A percentile compares a stretch with the other conserved stretches of the same genome.
Conservation (phyloP, 1,140 invertebrate genomes). For the Venturia canescens region DNA sequence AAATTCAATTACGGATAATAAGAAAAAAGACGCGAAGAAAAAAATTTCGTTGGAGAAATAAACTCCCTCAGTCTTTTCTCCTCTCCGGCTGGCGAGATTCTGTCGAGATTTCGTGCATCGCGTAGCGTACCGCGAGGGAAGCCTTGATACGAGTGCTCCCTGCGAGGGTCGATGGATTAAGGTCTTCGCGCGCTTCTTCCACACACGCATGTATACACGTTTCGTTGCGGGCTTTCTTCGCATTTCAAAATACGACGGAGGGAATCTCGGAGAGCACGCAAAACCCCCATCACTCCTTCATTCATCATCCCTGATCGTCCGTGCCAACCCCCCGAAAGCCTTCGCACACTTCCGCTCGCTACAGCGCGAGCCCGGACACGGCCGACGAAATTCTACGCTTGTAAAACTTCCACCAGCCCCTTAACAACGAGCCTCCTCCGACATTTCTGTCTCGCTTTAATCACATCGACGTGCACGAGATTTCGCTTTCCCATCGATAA, state of each 20-base stretch:
- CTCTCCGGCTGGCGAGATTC: not conserved
- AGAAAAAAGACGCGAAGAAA: too few species aligned
- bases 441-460: conserved; percentile 46
- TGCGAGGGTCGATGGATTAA: conserved; percentile 36
- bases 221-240: conserved; percentile 50
- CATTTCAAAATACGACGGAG: conserved; percentile 47
- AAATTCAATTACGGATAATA: too few species aligned
- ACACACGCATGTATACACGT: conserved; percentile 1
- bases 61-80: not conserved
- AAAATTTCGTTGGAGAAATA: too few species aligned
- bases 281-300: conserved; percentile 74
- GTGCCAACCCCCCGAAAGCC: conserved; percentile 47
- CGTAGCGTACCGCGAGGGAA: not conserved
- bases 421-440: not conserved
- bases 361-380: not conserved
- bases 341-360: conserved; percentile 49
- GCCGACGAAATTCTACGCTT: conserved; percentile 35
- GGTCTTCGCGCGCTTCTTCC: conserved; percentile 40
- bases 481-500: conserved; percentile 40
- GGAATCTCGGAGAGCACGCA: conserved; percentile 63
- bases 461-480: conserved; percentile 50
- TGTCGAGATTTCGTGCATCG: conserved; percentile 10
- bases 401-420: conserved; percentile 43
- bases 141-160: not conserved
- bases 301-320: conserved; percentile 72